Evolutionary conservation across 1,140 invertebrate genomes (phyloP).

Genomic region (Drosophila carrolli): DNA sequence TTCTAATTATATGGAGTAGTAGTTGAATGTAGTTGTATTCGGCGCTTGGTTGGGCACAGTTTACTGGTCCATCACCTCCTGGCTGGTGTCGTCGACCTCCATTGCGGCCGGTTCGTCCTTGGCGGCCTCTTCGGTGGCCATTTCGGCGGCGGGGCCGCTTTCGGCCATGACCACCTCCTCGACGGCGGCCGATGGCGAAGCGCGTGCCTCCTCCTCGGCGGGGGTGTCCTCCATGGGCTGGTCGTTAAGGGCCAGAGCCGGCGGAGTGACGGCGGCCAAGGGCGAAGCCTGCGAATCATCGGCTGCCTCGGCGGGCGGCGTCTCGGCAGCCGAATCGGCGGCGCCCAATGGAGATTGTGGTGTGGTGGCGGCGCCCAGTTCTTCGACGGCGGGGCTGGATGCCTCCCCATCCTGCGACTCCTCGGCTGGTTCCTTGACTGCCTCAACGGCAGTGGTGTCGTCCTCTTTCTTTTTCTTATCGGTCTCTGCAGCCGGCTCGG

Average conservation of each 20-base stretch:
- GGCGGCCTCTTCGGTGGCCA: constrained; percentile 74
- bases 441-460: constrained; percentile 22
- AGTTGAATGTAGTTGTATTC: constrained; percentile 58
- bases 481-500: constrained; percentile 14
- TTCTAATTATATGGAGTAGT: constrained; percentile 50
- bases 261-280: constrained; percentile 27
- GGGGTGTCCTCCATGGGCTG: constrained; percentile 80
- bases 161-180: constrained; percentile 80
- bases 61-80: constrained; percentile 84
- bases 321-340: constrained; percentile 22
- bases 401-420: not conserved
- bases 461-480: constrained; percentile 22
- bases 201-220: constrained; percentile 52
- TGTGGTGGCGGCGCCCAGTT: constrained; percentile 28
- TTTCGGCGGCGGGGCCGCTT: constrained; percentile 41
- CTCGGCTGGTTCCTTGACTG: constrained; percentile 1
- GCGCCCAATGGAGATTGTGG: constrained; percentile 38
- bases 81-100: constrained; percentile 84
- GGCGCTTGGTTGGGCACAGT: constrained; percentile 6
- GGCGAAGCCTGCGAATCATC: constrained; percentile 20
- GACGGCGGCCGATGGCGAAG: constrained; percentile 38
- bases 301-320: constrained; percentile 13
- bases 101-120: constrained; percentile 78
- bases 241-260: constrained; percentile 63
- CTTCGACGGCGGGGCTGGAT: constrained; percentile 38